Percentiles rank a stretch among this genome's conserved stretches.
Conservation (phyloP, 2,888 invertebrate genomes). For the Copidosoma aretas region DNA sequence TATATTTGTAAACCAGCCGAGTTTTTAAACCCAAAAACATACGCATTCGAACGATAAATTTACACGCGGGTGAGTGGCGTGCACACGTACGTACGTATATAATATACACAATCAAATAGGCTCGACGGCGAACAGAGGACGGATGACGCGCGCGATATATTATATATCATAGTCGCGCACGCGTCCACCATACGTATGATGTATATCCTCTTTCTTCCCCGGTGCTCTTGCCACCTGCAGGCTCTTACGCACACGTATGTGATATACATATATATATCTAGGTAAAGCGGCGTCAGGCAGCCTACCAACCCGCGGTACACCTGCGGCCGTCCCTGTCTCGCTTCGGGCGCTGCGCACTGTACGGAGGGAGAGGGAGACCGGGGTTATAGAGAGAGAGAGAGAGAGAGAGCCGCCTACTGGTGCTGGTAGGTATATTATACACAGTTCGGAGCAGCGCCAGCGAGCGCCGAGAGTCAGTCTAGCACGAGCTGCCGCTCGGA, state of each 20-base stretch:
- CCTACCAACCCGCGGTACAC: neutral
- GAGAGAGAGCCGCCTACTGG: slow-evolving; percentile 25
- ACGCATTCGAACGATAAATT: too few relatives aligned
- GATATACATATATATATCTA: too few relatives aligned
- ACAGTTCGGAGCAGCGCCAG: neutral
- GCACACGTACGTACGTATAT: too few relatives aligned
- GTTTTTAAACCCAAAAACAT: too few relatives aligned
- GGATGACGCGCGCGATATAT: slow-evolving; percentile 24
- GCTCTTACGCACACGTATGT: too few relatives aligned
- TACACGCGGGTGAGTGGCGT: too few relatives aligned
- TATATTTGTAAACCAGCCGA: too few relatives aligned
- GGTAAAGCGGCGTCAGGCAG: too few relatives aligned
- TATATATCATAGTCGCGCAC: neutral
- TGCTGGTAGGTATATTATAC: slow-evolving; percentile 25
- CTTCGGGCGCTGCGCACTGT: neutral
- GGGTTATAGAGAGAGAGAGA: slow-evolving; percentile 34
- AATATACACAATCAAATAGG: slow-evolving; percentile 2
- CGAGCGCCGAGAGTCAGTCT: slow-evolving; percentile 53
- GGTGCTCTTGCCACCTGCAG: neutral
- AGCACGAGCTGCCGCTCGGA: slow-evolving; percentile 60
- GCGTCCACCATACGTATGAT: neutral
- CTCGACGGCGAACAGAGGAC: neutral
- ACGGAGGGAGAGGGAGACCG: slow-evolving; percentile 35
- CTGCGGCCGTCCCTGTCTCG: neutral
- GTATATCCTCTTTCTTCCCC: neutral